Percentiles rank a stretch among this genome's conserved stretches.
phyloP scores from a whole-genome alignment of 2,888 invertebrate species.

The Pollenia labialis region DNA sequence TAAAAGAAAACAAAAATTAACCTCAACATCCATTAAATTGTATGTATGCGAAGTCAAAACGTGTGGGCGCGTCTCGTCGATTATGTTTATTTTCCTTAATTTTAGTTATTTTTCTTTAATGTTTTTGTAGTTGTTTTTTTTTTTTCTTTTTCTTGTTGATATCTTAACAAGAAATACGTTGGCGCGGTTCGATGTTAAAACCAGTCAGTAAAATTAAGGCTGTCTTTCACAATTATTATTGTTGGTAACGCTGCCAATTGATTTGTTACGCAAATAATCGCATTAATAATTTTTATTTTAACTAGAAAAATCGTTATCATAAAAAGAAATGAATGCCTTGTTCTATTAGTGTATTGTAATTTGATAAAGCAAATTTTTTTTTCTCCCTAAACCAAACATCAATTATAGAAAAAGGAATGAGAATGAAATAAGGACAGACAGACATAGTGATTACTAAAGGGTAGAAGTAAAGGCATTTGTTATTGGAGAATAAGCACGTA shows the following conservation, averaged over 20 bases:
- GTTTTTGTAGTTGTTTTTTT: neutral
- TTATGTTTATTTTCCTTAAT: conserved; percentile 68
- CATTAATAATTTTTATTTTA: conserved; percentile 54
- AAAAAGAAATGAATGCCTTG: conserved; percentile 4
- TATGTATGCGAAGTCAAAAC: conserved; percentile 54
- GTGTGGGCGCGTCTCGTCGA: conserved; percentile 67
- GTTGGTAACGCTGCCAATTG: conserved; percentile 66
- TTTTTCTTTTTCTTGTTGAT: neutral
- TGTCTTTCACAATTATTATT: conserved; percentile 60
- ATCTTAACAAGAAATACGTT: conserved; percentile 47
- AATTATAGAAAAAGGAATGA: neutral
- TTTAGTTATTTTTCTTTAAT: conserved; percentile 53
- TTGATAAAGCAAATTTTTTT: neutral
- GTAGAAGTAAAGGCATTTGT: no score
- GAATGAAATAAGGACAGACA: neutral
- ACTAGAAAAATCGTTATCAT: conserved; percentile 60
- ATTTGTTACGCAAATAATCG: conserved; percentile 70
- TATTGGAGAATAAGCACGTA: no score
- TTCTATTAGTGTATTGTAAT: neutral
- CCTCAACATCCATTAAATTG: conserved; percentile 53
- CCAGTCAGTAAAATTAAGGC: conserved; percentile 43
- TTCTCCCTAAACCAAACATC: conserved; percentile 17
- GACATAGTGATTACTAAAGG: no score
- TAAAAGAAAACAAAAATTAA: neutral
- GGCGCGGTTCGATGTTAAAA: conserved; percentile 8